Percentiles rank a stretch among this genome's conserved stretches.
Conservation (phyloP, 2,888 invertebrate species). For the Vanessa cardui region DNA sequence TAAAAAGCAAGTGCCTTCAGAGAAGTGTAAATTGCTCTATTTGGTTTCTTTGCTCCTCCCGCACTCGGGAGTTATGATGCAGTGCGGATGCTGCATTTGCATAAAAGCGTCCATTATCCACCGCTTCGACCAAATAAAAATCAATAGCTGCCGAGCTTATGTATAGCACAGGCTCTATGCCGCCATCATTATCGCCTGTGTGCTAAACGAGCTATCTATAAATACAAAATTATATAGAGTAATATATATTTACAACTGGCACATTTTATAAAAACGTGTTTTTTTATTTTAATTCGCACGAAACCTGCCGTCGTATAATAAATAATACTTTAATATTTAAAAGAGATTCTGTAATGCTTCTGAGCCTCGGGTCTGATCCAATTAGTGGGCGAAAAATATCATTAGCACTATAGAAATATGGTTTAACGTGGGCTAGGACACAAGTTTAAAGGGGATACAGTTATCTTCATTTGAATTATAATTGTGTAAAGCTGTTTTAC, state of each 20-base stretch:
- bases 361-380: constrained; percentile 10
- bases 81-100: constrained; percentile 78
- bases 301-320: background rate
- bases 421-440: constrained; percentile 2
- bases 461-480: background rate
- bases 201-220: background rate
- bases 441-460: background rate
- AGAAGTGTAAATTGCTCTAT: constrained; percentile 39
- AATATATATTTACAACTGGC: background rate
- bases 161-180: constrained; percentile 9
- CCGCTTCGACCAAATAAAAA: constrained; percentile 73
- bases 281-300: constrained; percentile 3
- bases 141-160: constrained; percentile 58
- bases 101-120: constrained; percentile 79
- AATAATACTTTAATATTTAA: constrained; percentile 11
- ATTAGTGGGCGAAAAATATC: constrained; percentile 7
- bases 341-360: constrained; percentile 6
- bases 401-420: constrained; percentile 9
- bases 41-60: constrained; percentile 43
- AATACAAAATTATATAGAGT: background rate
- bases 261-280: background rate
- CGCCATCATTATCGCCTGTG: constrained; percentile 7
- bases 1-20: background rate
- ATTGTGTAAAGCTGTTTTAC: no score
- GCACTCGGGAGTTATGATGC: constrained; percentile 63